Evolutionary conservation across 2,797 vertebrate genomes (phyloP).

Genomic region (Pseudotriccus pelzelni): DNA sequence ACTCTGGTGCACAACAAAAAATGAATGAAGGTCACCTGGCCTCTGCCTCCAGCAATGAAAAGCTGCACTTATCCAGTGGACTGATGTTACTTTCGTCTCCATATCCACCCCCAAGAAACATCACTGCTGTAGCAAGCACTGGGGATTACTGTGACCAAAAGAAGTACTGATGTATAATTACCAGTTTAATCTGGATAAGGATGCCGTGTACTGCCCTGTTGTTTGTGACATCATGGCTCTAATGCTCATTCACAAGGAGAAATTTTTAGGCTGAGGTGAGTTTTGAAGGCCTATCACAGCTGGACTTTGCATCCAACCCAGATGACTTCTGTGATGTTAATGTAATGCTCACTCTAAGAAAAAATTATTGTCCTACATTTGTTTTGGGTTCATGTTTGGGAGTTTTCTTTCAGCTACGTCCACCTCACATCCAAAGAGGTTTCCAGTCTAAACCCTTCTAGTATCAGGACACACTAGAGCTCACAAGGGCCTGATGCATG

Average conservation of each 20-base stretch:
- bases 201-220: background rate
- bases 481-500: background rate
- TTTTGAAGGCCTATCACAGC: background rate
- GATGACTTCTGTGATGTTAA: background rate
- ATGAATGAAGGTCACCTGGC: background rate
- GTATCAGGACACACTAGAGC: background rate
- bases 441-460: background rate
- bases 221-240: background rate
- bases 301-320: background rate
- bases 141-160: background rate
- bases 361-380: background rate
- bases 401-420: background rate
- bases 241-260: background rate
- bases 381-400: background rate
- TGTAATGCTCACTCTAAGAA: background rate
- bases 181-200: background rate
- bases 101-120: background rate
- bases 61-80: background rate
- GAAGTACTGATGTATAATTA: background rate
- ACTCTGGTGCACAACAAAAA: background rate
- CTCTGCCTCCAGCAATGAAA: background rate
- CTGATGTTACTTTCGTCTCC: background rate
- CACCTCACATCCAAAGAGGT: background rate
- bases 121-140: background rate
- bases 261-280: background rate